Base-by-base conservation (phyloP, 2,888 invertebrate species). In the Autographa gamma region DNA sequence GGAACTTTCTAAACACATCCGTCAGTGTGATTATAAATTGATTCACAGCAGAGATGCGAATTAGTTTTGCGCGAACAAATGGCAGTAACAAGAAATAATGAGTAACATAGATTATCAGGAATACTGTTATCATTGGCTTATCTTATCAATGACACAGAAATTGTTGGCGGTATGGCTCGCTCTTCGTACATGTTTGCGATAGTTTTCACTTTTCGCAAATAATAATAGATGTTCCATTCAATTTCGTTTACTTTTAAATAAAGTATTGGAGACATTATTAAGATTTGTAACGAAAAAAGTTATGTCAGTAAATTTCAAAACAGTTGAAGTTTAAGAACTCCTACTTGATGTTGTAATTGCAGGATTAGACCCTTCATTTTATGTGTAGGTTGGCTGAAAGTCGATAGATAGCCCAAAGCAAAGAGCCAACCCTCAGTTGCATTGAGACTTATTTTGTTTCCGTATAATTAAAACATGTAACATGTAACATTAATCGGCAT, bases 91-190 rank as follows among this genome's bases (percentile, higher is more conserved):
- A 59, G 67, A 74, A 77, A 71, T 69, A 69, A 74, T 81, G 79
- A 83, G 54, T 59, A 25, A 58, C 60, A 58, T 54, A 71, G 59
- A 60, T 73, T 83, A 83, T 81, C 74, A 67, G 54, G 52, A 83
- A 83, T 81, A 67, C 69, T 66, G 43, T 66, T 69, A 73, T 68
- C 69, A 77, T 81, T 74, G 76, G 16, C 60, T 7, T 83, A 80
- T 83, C 84, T 83, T 81, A 81, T 82, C 81, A 34, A 71, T 80
- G 78, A 78, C 79, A 80, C 67, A 82, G 54, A 59, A 73, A 65
- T 63, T 71, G 41, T 60, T 58, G 60, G 60, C 69, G 67, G 59
- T 59, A 41, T 18, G 41, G 59, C 66, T 66, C 62, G 61, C 43
- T 58, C 52, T 70, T 18, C 56, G 18, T 25, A 41, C 9, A 67